These are phyloP conservation scores for Phoxinus phoxinus DNA, from an alignment of 2,113 vertebrate genomes.

Conservation along the genomic window DNA sequence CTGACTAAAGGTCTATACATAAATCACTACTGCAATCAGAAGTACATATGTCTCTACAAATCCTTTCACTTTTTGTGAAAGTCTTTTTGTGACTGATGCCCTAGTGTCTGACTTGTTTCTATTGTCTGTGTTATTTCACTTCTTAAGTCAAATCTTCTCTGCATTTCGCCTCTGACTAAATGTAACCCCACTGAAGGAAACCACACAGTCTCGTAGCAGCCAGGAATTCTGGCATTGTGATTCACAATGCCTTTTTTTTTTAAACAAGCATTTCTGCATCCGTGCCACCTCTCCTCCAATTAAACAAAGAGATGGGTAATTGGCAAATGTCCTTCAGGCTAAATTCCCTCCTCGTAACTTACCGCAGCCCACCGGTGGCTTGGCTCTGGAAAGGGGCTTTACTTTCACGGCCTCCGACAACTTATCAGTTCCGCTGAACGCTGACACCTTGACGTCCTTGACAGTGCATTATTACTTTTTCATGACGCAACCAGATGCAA, in stretches of 20 bases:
- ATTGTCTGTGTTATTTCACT: neutral
- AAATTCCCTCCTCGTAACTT: conserved; percentile 47
- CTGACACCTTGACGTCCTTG: conserved; percentile 83
- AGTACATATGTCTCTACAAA: neutral
- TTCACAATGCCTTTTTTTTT: conserved; percentile 10
- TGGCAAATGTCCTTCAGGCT: conserved; percentile 48
- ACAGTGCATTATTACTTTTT: conserved; percentile 86
- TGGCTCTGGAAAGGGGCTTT: conserved; percentile 75
- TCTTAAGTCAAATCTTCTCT: neutral
- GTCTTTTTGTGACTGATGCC: neutral
- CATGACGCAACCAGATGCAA: conserved; percentile 84
- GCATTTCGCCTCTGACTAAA: conserved; percentile 7
- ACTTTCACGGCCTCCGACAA: conserved; percentile 78
- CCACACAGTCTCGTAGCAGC: neutral
- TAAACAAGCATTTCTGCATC: conserved; percentile 16
- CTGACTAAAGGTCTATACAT: neutral
- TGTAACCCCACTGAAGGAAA: neutral
- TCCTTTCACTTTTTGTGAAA: neutral
- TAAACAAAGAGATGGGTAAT: conserved; percentile 55
- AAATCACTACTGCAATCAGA: neutral
- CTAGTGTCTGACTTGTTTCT: neutral
- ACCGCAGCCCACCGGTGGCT: conserved; percentile 74
- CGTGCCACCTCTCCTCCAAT: conserved; percentile 28
- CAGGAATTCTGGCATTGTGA: neutral
- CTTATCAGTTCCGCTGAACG: conserved; percentile 80